Evolutionary conservation across 2,888 invertebrate genomes (phyloP), one percentile per base, ranked within the genome.

Genomic region (Cryptocheilus praepositus): DNA sequence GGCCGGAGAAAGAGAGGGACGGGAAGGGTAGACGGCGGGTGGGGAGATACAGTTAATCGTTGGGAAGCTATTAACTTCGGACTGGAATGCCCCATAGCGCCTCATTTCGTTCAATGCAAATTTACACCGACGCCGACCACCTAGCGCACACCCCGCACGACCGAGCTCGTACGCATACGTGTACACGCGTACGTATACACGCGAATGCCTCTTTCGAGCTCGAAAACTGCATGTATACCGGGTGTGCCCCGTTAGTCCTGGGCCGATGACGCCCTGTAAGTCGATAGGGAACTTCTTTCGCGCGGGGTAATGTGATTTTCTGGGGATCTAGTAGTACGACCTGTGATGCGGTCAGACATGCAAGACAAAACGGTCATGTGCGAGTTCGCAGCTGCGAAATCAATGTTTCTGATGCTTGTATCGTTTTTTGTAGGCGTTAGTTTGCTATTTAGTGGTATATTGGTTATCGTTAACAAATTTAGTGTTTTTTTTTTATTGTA

Each of bases 101-200:
- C 86, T 85, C 86, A 85, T 85, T 87, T 84, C 83, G 85, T 84
- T 85, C 87, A 84, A 87, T 86, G 85, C 84, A 85, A 86, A 87
- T 86, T 86, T 83, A 84, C 75, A 69, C 70, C 76, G 62, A 62
- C 64, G 56, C 49, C 65, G 46, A 65, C 71, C 69, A 64, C 61
- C 66, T 68, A 64, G 16, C 64, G 13, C 45, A 16, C 57, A 25
- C 25, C 25, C 25, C 67, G 56, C 68, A 70, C 70, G 64, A 67
- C 62, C 76, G 66, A 28, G n/a, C n/a, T n/a, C n/a, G n/a, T n/a
- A n/a, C n/a, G n/a, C 64, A 70, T 68, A 67, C 67, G 69, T 46
- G 58, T 2, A 25, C 63, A 36, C 36, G 7, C 36, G 36, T 11
- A 36, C 36, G 7, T 36, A 36, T 11, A 36, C 13, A 36, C 4